These are phyloP conservation scores for Agriopis leucophaearia DNA, from an alignment of 2,888 invertebrate genomes.

Conservation along the genomic window DNA sequence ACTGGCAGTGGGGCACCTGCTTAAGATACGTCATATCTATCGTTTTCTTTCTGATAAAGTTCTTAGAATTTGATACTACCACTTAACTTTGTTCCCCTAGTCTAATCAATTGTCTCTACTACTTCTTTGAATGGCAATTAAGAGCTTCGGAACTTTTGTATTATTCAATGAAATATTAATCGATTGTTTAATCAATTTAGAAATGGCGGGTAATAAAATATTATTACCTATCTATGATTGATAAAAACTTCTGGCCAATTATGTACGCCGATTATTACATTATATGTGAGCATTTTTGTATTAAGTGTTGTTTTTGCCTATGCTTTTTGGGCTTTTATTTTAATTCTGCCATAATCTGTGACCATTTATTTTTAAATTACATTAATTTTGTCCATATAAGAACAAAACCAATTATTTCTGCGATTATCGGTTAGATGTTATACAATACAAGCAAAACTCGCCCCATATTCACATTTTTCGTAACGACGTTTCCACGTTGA, in stretches of 20 bases:
- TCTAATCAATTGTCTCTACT: background rate
- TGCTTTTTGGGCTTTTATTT: slow-evolving; percentile 73
- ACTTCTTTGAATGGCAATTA: slow-evolving; percentile 2
- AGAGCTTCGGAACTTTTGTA: slow-evolving; percentile 9
- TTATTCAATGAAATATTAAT: slow-evolving; percentile 5
- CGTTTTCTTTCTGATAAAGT: slow-evolving; percentile 33
- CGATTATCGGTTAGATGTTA: too few species aligned
- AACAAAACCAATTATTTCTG: background rate
- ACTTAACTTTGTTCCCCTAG: slow-evolving; percentile 1
- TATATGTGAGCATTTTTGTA: slow-evolving; percentile 56
- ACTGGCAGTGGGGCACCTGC: background rate
- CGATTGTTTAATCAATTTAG: slow-evolving; percentile 11
- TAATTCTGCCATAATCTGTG: slow-evolving; percentile 56
- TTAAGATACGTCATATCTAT: slow-evolving; percentile 11
- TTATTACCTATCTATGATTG: slow-evolving; percentile 13
- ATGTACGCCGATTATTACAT: slow-evolving; percentile 44
- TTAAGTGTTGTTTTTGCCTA: slow-evolving; percentile 59
- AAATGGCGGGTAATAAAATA: slow-evolving; percentile 19
- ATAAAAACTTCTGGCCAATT: slow-evolving; percentile 29
- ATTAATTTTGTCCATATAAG: background rate
- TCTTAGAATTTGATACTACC: slow-evolving; percentile 10
- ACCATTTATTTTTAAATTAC: slow-evolving; percentile 35
- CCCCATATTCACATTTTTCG: too few species aligned
- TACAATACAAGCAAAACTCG: too few species aligned
- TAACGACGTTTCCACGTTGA: too few species aligned